These are phyloP conservation scores for Agriopis leucophaearia DNA, from an alignment of 2,888 invertebrate species.

Conservation along the genomic window DNA sequence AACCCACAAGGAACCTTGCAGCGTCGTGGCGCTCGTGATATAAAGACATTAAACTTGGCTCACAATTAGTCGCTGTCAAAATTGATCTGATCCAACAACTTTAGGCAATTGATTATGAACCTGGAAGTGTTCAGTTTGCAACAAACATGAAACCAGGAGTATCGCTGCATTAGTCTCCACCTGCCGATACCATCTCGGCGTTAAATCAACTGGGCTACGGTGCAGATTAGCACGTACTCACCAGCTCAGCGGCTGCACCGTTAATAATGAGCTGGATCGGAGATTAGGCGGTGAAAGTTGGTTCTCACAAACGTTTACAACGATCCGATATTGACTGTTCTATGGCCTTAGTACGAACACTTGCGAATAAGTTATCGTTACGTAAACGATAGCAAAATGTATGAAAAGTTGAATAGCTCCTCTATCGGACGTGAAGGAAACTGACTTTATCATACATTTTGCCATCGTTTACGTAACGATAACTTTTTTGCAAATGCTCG, in stretches of 20 bases:
- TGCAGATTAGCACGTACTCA: conserved; percentile 18
- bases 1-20: neutral
- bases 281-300: conserved; percentile 19
- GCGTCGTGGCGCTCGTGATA: neutral
- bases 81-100: conserved; percentile 11
- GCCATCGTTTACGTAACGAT: too few relatives aligned
- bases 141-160: conserved; percentile 34
- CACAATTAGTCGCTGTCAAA: conserved; percentile 22
- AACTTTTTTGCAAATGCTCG: too few relatives aligned
- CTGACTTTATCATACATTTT: too few relatives aligned
- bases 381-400: too few relatives aligned
- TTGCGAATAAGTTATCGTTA: too few relatives aligned
- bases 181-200: conserved; percentile 32
- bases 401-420: too few relatives aligned
- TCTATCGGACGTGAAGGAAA: too few relatives aligned
- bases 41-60: conserved; percentile 4
- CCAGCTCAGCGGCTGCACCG: conserved; percentile 12
- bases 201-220: conserved; percentile 34
- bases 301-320: conserved; percentile 12
- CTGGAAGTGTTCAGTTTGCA: conserved; percentile 35
- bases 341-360: too few relatives aligned
- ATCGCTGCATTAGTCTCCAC: conserved; percentile 33
- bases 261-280: conserved; percentile 41
- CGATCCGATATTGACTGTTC: neutral
- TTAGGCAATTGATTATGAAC: conserved; percentile 19